phyloP scores from a whole-genome alignment of 1,140 invertebrate genomes.

The Cotesia vestalis region DNA sequence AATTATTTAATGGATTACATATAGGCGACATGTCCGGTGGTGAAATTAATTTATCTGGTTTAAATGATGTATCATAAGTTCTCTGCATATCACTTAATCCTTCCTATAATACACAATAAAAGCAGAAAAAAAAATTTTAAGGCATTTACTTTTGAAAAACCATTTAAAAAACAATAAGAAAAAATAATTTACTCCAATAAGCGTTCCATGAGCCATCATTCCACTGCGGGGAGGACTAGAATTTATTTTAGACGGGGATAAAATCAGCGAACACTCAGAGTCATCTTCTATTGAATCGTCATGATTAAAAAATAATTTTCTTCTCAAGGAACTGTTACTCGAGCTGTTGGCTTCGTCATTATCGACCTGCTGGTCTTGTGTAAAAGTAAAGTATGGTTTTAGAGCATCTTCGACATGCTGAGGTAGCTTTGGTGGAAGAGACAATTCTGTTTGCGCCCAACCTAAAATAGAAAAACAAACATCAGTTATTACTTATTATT shows the following conservation, averaged over 20 bases:
- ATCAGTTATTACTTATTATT: constrained; percentile 11
- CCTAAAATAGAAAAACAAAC: constrained; percentile 50
- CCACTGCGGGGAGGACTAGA: constrained; percentile 58
- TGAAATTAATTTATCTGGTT: constrained; percentile 44
- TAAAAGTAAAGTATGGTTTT: constrained; percentile 71
- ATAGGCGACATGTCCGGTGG: constrained; percentile 58
- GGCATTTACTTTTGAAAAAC: too few species aligned
- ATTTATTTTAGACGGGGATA: constrained; percentile 47
- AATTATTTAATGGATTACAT: constrained; percentile 40
- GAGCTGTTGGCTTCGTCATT: constrained; percentile 51
- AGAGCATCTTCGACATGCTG: constrained; percentile 69
- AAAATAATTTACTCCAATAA: constrained; percentile 48
- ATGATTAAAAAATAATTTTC: constrained; percentile 60
- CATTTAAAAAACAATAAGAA: background rate
- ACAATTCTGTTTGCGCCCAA: constrained; percentile 70
- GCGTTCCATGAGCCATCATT: constrained; percentile 53
- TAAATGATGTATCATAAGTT: constrained; percentile 46
- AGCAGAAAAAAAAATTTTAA: background rate
- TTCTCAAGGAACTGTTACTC: constrained; percentile 58
- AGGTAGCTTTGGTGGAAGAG: constrained; percentile 69
- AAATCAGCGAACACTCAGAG: constrained; percentile 39
- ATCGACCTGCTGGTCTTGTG: constrained; percentile 58
- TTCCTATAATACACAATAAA: constrained; percentile 22
- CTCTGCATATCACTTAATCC: constrained; percentile 26
- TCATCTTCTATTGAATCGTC: constrained; percentile 52